These are phyloP conservation scores for Phaethon lepturus DNA, from an alignment of 2,113 vertebrate genomes.

Conservation along the genomic window DNA sequence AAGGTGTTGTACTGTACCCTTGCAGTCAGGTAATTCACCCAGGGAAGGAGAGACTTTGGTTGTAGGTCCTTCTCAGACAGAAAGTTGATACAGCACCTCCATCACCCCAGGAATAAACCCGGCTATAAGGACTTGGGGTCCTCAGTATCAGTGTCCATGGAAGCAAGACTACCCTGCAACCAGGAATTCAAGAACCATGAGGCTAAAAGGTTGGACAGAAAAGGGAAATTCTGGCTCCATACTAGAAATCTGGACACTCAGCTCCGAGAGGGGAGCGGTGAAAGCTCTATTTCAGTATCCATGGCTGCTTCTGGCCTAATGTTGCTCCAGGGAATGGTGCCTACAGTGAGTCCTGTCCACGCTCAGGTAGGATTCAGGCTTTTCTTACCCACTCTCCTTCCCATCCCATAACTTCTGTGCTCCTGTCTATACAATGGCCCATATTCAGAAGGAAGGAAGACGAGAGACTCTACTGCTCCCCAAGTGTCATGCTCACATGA, in stretches of 20 bases:
- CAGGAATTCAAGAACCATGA: neutral
- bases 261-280: neutral
- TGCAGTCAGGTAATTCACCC: neutral
- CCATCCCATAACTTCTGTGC: rapidly evolving
- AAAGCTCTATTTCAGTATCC: neutral
- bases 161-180: neutral
- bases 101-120: neutral
- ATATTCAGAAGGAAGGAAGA: neutral
- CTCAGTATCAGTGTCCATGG: neutral
- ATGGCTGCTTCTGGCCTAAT: neutral
- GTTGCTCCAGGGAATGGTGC: neutral
- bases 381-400: neutral
- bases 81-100: neutral
- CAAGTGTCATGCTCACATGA: neutral
- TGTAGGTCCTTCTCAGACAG: neutral
- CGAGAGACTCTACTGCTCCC: neutral
- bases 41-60: neutral
- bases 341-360: neutral
- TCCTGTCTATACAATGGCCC: neutral
- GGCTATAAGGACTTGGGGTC: neutral
- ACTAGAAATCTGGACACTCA: neutral
- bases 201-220: neutral
- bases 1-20: neutral
- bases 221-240: neutral
- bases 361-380: neutral